These are phyloP conservation scores for Micronisus gabar DNA, from an alignment of 2,113 vertebrate genomes.

Conservation along the genomic window DNA sequence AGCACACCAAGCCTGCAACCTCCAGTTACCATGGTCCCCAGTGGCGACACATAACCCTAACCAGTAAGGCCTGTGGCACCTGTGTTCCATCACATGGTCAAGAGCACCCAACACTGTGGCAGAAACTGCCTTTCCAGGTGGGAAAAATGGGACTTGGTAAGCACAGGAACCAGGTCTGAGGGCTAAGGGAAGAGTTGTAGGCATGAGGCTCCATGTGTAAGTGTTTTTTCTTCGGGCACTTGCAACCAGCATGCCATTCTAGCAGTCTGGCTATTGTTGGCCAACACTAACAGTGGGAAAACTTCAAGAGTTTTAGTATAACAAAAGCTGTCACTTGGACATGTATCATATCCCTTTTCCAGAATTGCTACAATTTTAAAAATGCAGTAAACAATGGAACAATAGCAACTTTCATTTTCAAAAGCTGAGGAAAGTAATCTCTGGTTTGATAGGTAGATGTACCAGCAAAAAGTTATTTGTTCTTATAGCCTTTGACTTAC, in stretches of 20 bases:
- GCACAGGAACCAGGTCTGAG: not conserved
- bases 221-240: not conserved
- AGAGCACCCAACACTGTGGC: not conserved
- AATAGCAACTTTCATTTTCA: not conserved
- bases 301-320: not conserved
- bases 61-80: not conserved
- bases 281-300: not conserved
- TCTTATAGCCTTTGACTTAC: not conserved
- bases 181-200: not conserved
- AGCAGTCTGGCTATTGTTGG: not conserved
- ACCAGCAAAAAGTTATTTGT: not conserved
- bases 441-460: not conserved
- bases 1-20: not conserved
- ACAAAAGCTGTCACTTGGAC: not conserved
- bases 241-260: not conserved
- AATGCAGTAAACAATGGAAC: not conserved
- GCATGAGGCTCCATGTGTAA: not conserved
- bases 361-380: not conserved
- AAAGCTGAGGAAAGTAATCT: not conserved
- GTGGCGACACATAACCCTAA: not conserved
- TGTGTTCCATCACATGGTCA: no score
- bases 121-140: not conserved
- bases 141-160: not conserved
- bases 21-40: accelerated
- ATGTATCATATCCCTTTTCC: not conserved